Percentiles rank a stretch among this genome's conserved stretches.
phyloP scores from a whole-genome alignment of 2,113 vertebrate genomes.

The Larimichthys polyactis region DNA sequence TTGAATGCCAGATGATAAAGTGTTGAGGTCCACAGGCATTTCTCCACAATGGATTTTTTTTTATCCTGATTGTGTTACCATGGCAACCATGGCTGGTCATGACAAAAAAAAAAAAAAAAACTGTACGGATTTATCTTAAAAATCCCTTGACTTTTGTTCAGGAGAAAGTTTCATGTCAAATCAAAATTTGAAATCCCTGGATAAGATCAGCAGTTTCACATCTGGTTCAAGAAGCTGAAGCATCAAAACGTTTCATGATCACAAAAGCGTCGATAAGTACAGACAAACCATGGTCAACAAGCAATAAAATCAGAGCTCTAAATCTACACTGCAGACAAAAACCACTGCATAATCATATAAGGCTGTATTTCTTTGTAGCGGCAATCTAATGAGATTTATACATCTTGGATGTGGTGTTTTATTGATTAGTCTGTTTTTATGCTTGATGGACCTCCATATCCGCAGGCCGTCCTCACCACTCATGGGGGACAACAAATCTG shows the following conservation, averaged over 20 bases:
- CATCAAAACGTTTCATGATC: slow-evolving; percentile 23
- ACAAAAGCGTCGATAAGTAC: slow-evolving; percentile 29
- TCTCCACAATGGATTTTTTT: slow-evolving; percentile 86
- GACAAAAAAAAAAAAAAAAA: slow-evolving; percentile 89
- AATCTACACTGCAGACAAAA: slow-evolving; percentile 49
- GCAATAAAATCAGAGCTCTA: slow-evolving; percentile 59
- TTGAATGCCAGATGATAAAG: slow-evolving; percentile 93
- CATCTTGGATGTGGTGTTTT: slow-evolving; percentile 63
- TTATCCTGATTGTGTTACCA: slow-evolving; percentile 75
- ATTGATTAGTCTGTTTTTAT: slow-evolving; percentile 68
- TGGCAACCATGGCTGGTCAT: slow-evolving; percentile 86
- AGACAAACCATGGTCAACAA: slow-evolving; percentile 48
- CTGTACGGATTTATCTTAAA: slow-evolving; percentile 82
- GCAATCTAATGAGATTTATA: slow-evolving; percentile 71
- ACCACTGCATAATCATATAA: slow-evolving; percentile 54
- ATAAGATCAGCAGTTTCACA: background rate
- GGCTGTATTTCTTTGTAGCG: slow-evolving; percentile 50
- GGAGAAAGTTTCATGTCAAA: slow-evolving; percentile 9
- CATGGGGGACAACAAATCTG: slow-evolving; percentile 53
- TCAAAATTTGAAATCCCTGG: background rate
- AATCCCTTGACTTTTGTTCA: slow-evolving; percentile 45
- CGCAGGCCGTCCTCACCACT: slow-evolving; percentile 44
- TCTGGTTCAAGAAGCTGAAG: slow-evolving; percentile 27
- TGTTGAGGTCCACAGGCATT: slow-evolving; percentile 87
- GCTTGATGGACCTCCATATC: slow-evolving; percentile 59